Evolutionary conservation across 2,113 vertebrate species (phyloP).

Genomic region (Orycteropus afer): DNA sequence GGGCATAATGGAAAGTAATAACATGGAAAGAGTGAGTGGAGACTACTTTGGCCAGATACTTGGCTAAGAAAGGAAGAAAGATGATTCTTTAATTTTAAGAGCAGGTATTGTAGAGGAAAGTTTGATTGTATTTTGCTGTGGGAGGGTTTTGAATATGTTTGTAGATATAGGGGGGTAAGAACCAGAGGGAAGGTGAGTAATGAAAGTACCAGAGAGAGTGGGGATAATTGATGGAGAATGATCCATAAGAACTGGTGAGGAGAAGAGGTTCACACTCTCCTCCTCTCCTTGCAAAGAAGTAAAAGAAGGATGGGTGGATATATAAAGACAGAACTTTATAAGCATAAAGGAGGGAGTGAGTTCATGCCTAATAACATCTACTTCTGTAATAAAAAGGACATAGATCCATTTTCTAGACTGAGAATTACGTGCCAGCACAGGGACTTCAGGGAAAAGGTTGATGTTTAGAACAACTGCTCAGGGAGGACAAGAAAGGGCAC

Average conservation of each 20-base stretch:
- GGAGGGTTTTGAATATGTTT: background rate
- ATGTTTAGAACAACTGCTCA: background rate
- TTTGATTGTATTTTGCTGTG: conserved; percentile 2
- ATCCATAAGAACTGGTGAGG: background rate
- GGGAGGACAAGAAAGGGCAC: background rate
- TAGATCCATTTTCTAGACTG: background rate
- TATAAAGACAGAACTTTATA: background rate
- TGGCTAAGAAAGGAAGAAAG: background rate
- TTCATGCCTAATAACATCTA: background rate
- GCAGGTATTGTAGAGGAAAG: background rate
- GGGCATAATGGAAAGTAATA: background rate
- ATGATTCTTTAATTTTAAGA: background rate
- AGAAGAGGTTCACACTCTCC: background rate
- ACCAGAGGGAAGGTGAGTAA: background rate
- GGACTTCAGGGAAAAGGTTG: background rate
- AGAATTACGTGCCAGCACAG: background rate
- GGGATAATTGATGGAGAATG: background rate
- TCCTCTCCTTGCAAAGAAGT: background rate
- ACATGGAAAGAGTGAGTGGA: background rate
- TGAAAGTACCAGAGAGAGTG: background rate
- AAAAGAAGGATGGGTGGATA: background rate
- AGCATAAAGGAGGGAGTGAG: background rate
- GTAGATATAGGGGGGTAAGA: background rate
- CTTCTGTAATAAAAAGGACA: background rate
- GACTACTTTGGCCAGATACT: background rate